A percentile compares a stretch with the other conserved stretches of the same genome.
Evolutionary conservation across 1,140 invertebrate genomes (phyloP).

Genomic region (Samia ricini): DNA sequence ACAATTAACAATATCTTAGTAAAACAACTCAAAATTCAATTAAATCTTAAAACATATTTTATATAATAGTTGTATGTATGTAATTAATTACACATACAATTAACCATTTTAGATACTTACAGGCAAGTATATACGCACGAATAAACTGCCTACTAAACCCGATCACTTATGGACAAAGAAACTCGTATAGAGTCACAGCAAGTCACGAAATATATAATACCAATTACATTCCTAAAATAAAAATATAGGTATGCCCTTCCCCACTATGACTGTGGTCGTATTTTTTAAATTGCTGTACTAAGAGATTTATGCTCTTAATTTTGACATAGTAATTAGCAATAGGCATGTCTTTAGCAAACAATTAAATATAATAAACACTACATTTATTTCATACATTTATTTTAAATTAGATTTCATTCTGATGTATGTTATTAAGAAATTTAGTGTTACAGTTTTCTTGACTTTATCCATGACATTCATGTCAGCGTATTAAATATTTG

Average conservation of each 20-base stretch:
- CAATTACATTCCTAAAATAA: not conserved
- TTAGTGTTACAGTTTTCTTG: not conserved
- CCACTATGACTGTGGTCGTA: not conserved
- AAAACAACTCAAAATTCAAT: no score
- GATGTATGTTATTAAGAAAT: not conserved
- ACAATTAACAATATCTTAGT: no score
- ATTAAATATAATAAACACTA: not conserved
- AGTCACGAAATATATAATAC: constrained; percentile 6
- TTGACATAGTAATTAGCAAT: constrained; percentile 38
- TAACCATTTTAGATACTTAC: not conserved
- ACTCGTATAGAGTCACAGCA: not conserved
- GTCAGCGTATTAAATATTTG: no score
- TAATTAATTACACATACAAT: not conserved
- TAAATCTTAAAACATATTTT: no score
- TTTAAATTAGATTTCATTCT: no score
- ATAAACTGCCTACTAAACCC: not conserved
- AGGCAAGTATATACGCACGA: no score
- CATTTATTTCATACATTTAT: not conserved
- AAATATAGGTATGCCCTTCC: not conserved
- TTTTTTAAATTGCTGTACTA: constrained; percentile 1
- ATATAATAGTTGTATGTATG: no score
- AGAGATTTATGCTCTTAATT: constrained; percentile 33
- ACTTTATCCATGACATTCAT: no score
- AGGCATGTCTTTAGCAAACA: constrained; percentile 16
- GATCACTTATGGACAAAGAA: not conserved